Evolutionary conservation across 2,797 vertebrate species (phyloP).

Genomic region (Macropodus opercularis): DNA sequence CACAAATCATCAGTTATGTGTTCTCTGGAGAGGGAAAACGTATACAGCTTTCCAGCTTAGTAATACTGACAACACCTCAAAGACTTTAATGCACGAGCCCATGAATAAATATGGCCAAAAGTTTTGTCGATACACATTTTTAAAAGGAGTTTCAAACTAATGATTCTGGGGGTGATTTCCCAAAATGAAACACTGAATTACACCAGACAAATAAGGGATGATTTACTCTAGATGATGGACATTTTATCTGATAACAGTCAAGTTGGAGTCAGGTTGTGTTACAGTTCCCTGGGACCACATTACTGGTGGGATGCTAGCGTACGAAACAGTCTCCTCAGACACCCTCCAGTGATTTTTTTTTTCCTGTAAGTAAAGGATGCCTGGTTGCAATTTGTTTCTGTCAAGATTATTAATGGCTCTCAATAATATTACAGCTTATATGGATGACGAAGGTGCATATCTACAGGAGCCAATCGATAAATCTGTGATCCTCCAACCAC

Average conservation of each 20-base stretch:
- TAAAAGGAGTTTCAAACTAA: constrained; percentile 35
- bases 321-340: constrained; percentile 39
- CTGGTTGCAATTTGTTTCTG: constrained; percentile 80
- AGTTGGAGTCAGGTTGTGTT: not conserved
- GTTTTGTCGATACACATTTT: constrained; percentile 45
- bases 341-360: constrained; percentile 39
- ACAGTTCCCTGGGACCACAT: constrained; percentile 4
- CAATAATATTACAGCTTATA: constrained; percentile 82
- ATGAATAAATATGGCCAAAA: constrained; percentile 63
- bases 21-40: constrained; percentile 38
- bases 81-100: constrained; percentile 39
- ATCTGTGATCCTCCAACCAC: constrained; percentile 76
- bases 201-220: constrained; percentile 37
- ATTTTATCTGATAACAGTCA: constrained; percentile 43
- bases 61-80: constrained; percentile 61
- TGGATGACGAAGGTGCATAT: constrained; percentile 81
- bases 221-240: not conserved
- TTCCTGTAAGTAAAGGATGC: constrained; percentile 74
- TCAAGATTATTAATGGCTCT: constrained; percentile 82
- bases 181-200: constrained; percentile 44
- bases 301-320: constrained; percentile 33
- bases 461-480: constrained; percentile 80
- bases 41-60: constrained; percentile 55
- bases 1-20: constrained; percentile 63
- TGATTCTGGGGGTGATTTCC: constrained; percentile 38